Evolutionary conservation across 2,113 vertebrate species (phyloP), one percentile per base, ranked within the genome.

Genomic region (Echinops telfairi): DNA sequence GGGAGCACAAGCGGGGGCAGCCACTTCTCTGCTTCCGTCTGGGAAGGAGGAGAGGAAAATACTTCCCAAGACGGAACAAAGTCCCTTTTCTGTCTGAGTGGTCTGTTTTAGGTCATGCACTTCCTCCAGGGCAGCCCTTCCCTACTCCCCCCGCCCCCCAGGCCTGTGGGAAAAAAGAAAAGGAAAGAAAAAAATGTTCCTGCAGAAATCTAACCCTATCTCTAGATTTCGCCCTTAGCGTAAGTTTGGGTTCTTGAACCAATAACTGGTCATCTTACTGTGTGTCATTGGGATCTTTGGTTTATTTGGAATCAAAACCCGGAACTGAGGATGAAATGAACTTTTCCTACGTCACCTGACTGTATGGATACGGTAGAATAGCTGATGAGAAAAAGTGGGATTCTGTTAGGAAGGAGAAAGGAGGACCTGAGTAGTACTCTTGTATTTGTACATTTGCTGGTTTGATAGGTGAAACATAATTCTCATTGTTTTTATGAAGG

Each of bases 401-500:
- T n/a, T n/a, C n/a, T n/a, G n/a, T n/a, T n/a, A n/a, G n/a, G 22
- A 81, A 89, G 85, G 2, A 92, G 36, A 23, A 68, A 58, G 75
- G 15, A 15, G 12, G 31, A 47, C 16, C 0, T 38, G 53, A 77
- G 27, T 38, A n/a, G 33, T 58, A 88, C n/a, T 66, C 8, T 60
- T 80, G 47, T 38, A 33, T 60, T 80, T 90, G 80, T 80, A 60
- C 76, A 36, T 80, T 80, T 91, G 36, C 58, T 90, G 47, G 33
- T 71, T 82, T 79, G 33, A 66, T 17, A 81, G 58, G 27, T 36
- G 66, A 6, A 66, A 84, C 81, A 83, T n/a, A 84, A 16, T 70
- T 84, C 31, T 60, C 12, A 5, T 6, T 47, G 43, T 47, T 10
- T 47, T 47, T 47, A 47, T 47, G 43, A 47, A 47, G 43, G 43